Conservation (phyloP, 2,113 vertebrate genomes). For the Forbesichthys papilliferus region DNA sequence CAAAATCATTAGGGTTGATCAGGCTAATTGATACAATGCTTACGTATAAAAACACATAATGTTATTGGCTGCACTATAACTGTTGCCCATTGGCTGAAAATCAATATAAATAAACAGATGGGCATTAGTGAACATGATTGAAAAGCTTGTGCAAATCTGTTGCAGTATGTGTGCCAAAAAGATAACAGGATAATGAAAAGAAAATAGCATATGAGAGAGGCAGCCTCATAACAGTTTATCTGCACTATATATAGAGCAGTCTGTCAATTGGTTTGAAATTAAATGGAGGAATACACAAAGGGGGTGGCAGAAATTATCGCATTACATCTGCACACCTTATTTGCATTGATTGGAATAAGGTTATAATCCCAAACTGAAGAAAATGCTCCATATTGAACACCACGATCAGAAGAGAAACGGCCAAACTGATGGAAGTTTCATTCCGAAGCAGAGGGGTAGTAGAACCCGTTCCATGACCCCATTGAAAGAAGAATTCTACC, state of each 20-base stretch:
- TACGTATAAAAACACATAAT: constrained; percentile 42
- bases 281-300: constrained; percentile 29
- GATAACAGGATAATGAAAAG: constrained; percentile 22
- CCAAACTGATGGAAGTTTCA: no score
- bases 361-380: no score
- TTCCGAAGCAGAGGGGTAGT: no score
- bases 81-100: constrained; percentile 42
- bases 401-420: no score
- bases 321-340: constrained; percentile 53
- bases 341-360: constrained; percentile 15
- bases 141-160: constrained; percentile 47
- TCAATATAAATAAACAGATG: constrained; percentile 31
- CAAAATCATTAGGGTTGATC: no score
- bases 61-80: constrained; percentile 46
- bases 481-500: no score
- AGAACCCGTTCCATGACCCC: no score
- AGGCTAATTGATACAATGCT: constrained; percentile 1
- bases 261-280: constrained; percentile 57
- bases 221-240: constrained; percentile 10
- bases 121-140: constrained; percentile 25
- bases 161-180: constrained; percentile 41
- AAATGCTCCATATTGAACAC: no score
- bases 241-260: constrained; percentile 23
- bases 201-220: neutral
- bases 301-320: constrained; percentile 36